Evolutionary conservation across 2,888 invertebrate species (phyloP).

Genomic region (Notocelia uddmanniana): DNA sequence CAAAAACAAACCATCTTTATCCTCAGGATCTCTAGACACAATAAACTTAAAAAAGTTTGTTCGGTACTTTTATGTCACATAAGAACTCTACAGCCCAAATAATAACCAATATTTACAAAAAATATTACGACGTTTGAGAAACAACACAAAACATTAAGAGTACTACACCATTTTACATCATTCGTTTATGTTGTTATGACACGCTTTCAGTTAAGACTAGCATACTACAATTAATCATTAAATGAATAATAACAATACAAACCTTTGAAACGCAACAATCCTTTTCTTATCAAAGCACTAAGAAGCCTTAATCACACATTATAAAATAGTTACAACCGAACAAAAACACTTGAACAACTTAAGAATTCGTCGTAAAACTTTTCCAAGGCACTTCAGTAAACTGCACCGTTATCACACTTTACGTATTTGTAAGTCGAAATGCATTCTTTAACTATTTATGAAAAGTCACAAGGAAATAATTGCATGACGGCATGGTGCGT

Average conservation of each 20-base stretch:
- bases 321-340: constrained; percentile 46
- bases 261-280: constrained; percentile 46
- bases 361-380: constrained; percentile 72
- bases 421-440: constrained; percentile 41
- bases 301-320: constrained; percentile 34
- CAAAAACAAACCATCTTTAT: neutral
- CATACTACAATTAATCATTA: neutral
- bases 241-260: constrained; percentile 44
- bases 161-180: constrained; percentile 13
- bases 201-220: constrained; percentile 1
- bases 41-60: neutral
- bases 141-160: constrained; percentile 23
- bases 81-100: neutral
- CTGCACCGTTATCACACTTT: constrained; percentile 56
- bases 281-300: constrained; percentile 39
- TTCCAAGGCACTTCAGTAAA: constrained; percentile 63
- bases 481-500: constrained; percentile 40
- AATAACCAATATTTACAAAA: neutral
- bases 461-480: constrained; percentile 23
- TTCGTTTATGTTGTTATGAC: constrained; percentile 2
- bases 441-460: constrained; percentile 27
- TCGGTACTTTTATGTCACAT: neutral
- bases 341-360: constrained; percentile 55
- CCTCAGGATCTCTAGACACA: neutral
- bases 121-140: neutral